phyloP scores from a whole-genome alignment of 2,797 vertebrate species.

The Alouatta caraya region DNA sequence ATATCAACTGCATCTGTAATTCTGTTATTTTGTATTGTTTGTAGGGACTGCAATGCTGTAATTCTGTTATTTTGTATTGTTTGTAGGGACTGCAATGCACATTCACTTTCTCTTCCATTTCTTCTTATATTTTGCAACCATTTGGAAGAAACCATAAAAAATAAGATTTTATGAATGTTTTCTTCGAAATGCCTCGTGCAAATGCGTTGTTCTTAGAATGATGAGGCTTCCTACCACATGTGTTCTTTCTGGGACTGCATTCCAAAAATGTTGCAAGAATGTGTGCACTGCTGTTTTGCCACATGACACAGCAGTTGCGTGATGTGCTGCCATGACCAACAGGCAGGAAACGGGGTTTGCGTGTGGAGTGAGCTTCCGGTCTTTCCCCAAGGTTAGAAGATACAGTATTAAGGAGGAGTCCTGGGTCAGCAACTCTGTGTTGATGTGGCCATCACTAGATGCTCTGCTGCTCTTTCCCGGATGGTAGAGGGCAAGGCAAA shows the following conservation, averaged over 20 bases:
- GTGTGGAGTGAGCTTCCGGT: constrained; percentile 39
- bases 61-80: neutral
- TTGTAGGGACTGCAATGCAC: accelerated
- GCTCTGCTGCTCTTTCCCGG: neutral
- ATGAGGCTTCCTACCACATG: neutral
- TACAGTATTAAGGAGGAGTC: neutral
- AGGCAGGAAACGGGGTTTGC: constrained; percentile 57
- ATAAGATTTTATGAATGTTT: neutral
- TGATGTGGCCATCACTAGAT: neutral
- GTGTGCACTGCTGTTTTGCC: neutral
- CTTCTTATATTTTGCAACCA: neutral
- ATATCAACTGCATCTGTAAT: neutral
- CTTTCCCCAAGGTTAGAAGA: constrained; percentile 31
- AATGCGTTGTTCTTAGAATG: neutral
- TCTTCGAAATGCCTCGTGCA: neutral
- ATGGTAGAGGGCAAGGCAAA: neutral
- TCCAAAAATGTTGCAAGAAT: constrained; percentile 30
- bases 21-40: neutral
- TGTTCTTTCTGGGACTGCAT: neutral
- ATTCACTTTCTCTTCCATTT: neutral
- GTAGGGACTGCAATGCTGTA: neutral
- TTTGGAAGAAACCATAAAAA: neutral
- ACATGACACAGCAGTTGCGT: neutral
- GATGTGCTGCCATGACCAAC: neutral
- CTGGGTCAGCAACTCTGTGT: neutral